Evolutionary conservation across 2,113 vertebrate species (phyloP).

Genomic region (Alectura lathami): DNA sequence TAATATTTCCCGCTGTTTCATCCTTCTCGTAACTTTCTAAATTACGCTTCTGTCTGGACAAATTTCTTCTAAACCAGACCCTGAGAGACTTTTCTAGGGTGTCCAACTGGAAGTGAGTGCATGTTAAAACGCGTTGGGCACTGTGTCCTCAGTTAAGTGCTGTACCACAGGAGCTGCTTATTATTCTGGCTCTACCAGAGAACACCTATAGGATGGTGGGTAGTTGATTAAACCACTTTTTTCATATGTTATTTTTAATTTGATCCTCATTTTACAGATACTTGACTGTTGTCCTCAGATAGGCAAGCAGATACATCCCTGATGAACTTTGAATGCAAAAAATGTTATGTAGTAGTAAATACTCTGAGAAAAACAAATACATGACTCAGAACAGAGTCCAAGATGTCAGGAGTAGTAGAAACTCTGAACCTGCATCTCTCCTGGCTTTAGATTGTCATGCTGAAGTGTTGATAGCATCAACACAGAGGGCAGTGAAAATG

Average conservation of each 20-base stretch:
- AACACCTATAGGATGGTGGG: fast-evolving
- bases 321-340: background rate
- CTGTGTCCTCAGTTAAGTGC: background rate
- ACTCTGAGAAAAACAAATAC: background rate
- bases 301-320: background rate
- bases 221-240: background rate
- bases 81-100: background rate
- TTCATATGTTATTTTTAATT: background rate
- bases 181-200: no score
- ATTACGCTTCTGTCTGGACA: background rate
- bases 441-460: background rate
- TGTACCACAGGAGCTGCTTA: no score
- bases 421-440: background rate
- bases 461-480: background rate
- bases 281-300: background rate
- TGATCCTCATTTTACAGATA: background rate
- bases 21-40: background rate
- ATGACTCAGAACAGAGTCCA: background rate
- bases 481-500: background rate
- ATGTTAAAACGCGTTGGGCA: background rate
- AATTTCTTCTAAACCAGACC: background rate
- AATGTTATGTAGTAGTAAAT: background rate
- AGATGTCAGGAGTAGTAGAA: background rate
- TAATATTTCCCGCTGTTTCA: background rate
- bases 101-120: background rate